Evolutionary conservation across 2,888 invertebrate genomes (phyloP).

Genomic region (Hedya salicella): DNA sequence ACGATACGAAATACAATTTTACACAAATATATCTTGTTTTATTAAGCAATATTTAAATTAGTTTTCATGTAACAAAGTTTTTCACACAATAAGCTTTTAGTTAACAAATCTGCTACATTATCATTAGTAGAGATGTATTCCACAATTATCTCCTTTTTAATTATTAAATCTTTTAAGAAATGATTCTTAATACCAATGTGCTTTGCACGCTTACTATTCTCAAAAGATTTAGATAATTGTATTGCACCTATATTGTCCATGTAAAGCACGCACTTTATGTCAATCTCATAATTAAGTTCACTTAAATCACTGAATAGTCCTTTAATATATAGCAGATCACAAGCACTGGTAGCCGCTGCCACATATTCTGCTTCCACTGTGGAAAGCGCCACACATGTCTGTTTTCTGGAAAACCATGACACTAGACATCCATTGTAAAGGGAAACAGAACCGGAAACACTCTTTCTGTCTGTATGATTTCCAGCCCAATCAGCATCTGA

Average conservation of each 20-base stretch:
- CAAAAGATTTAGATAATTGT: slow-evolving; percentile 8
- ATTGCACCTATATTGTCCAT: slow-evolving; percentile 20
- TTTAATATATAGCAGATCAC: slow-evolving; percentile 11
- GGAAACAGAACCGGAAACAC: slow-evolving; percentile 2
- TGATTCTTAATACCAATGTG: not conserved
- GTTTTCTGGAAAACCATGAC: slow-evolving; percentile 18
- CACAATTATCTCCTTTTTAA: too few species aligned
- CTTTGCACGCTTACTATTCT: slow-evolving; percentile 17
- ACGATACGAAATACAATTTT: too few species aligned
- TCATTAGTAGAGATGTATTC: too few species aligned
- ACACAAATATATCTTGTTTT: too few species aligned
- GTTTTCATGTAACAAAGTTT: too few species aligned
- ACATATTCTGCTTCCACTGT: slow-evolving; percentile 24
- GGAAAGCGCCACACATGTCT: slow-evolving; percentile 9
- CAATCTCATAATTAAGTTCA: too few species aligned
- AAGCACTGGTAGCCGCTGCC: slow-evolving; percentile 13
- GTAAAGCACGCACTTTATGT: not conserved
- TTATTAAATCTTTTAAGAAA: too few species aligned
- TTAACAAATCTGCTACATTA: too few species aligned
- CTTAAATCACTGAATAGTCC: not conserved
- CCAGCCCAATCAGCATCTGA: slow-evolving; percentile 6
- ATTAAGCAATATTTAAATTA: too few species aligned
- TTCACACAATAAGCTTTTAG: too few species aligned
- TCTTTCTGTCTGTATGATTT: not conserved
- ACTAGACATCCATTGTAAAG: slow-evolving; percentile 1